Evolutionary conservation across 2,113 vertebrate species (phyloP).

Genomic region (Alces alces): DNA sequence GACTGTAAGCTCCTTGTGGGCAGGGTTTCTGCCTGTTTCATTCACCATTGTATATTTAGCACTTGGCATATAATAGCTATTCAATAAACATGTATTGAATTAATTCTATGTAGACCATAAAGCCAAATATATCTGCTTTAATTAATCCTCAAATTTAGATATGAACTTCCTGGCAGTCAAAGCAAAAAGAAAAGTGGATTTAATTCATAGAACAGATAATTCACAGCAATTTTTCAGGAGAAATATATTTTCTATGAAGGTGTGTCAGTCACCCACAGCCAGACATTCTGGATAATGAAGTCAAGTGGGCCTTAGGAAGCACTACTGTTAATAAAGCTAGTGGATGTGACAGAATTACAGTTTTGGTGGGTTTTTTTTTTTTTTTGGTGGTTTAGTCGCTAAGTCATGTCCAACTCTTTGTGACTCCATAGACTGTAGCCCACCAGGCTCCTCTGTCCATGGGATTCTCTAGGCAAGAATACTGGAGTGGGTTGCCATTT

Average conservation of each 20-base stretch:
- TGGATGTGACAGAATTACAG: no score
- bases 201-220: not conserved
- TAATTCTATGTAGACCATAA: not conserved
- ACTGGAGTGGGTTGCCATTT: not conserved
- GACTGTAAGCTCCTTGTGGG: not conserved
- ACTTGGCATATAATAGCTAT: not conserved
- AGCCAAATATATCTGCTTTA: not conserved
- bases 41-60: not conserved
- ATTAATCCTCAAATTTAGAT: not conserved
- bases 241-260: not conserved
- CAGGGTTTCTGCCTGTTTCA: not conserved
- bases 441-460: not conserved
- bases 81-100: not conserved
- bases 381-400: no score
- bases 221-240: not conserved
- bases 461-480: not conserved
- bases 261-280: no score
- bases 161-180: not conserved
- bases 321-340: no score
- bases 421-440: not conserved
- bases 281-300: no score
- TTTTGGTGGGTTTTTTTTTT: no score
- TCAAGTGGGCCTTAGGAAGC: no score
- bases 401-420: not conserved
- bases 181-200: not conserved